Percentiles rank a stretch among this genome's conserved stretches.
phyloP scores from a whole-genome alignment of 2,888 invertebrate genomes.

The Pinctada fucata region DNA sequence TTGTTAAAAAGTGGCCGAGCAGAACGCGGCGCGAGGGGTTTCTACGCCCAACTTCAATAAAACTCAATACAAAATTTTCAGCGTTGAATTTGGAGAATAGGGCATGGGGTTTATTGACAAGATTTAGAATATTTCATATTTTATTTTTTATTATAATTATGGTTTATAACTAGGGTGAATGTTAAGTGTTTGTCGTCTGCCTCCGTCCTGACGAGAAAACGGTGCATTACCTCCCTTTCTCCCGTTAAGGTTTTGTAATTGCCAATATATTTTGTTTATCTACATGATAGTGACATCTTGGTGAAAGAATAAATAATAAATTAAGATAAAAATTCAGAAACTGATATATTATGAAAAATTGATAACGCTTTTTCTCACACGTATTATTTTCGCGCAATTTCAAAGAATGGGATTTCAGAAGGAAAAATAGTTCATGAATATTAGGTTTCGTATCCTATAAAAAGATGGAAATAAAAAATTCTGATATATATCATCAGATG shows the following conservation, averaged over 20 bases:
- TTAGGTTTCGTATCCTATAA: too few relatives aligned
- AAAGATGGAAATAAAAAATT: too few relatives aligned
- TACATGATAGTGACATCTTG: neutral
- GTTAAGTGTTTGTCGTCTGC: neutral
- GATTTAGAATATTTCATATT: neutral
- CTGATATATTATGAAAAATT: too few relatives aligned
- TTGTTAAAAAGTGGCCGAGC: neutral
- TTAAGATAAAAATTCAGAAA: too few relatives aligned
- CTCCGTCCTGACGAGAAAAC: neutral
- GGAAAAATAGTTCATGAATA: too few relatives aligned
- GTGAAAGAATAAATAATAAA: too few relatives aligned
- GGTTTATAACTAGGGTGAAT: neutral
- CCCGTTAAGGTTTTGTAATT: neutral
- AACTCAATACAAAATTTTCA: slow-evolving; percentile 1
- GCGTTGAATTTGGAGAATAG: neutral
- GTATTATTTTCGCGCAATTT: too few relatives aligned
- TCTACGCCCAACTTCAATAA: neutral
- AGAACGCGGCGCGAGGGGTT: neutral
- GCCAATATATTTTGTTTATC: slow-evolving; percentile 2
- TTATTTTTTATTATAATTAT: neutral
- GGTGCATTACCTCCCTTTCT: slow-evolving; percentile 1
- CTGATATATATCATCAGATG: too few relatives aligned
- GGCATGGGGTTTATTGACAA: neutral
- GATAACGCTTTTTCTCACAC: too few relatives aligned
- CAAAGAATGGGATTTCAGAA: too few relatives aligned